A percentile compares a stretch with the other conserved stretches of the same genome.
Evolutionary conservation across 2,113 vertebrate species (phyloP).

Genomic region (Vidua chalybeata): DNA sequence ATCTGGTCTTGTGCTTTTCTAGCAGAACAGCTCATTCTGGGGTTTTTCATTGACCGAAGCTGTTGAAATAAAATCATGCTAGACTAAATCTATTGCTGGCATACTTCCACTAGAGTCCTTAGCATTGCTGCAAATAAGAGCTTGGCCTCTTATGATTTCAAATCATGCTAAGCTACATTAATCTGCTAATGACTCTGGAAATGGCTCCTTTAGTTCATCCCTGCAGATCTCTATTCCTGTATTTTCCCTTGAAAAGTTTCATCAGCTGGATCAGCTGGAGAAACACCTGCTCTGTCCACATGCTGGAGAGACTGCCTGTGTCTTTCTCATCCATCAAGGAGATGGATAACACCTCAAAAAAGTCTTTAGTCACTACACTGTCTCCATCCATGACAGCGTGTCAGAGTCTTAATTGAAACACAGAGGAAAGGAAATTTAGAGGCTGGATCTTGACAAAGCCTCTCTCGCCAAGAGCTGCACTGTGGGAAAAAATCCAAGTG

Average conservation of each 20-base stretch:
- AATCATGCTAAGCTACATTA: conserved; percentile 40
- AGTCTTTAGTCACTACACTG: background rate
- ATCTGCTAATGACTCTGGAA: conserved; percentile 48
- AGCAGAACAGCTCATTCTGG: background rate
- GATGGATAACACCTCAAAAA: conserved; percentile 1
- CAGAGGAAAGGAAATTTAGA: background rate
- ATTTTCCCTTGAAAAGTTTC: conserved; percentile 18
- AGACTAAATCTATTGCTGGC: conserved; percentile 47
- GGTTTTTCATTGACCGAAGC: background rate
- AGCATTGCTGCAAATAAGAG: conserved; percentile 36
- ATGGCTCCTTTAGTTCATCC: conserved; percentile 50
- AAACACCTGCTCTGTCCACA: conserved; percentile 50
- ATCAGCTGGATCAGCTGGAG: conserved; percentile 18
- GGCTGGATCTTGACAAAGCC: background rate
- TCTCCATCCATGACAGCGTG: background rate
- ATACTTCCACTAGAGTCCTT: conserved; percentile 23
- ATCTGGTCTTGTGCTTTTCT: background rate
- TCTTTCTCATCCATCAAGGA: conserved; percentile 23
- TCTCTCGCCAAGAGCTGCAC: background rate
- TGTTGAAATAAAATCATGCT: conserved; percentile 18
- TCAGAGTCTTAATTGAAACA: conserved; percentile 21
- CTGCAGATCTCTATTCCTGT: background rate
- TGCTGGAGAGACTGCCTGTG: background rate
- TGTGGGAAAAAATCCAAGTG: background rate
- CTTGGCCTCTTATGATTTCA: background rate